Base-by-base conservation (phyloP, 1,140 invertebrate genomes). In the Pachypeltis micranthus region DNA sequence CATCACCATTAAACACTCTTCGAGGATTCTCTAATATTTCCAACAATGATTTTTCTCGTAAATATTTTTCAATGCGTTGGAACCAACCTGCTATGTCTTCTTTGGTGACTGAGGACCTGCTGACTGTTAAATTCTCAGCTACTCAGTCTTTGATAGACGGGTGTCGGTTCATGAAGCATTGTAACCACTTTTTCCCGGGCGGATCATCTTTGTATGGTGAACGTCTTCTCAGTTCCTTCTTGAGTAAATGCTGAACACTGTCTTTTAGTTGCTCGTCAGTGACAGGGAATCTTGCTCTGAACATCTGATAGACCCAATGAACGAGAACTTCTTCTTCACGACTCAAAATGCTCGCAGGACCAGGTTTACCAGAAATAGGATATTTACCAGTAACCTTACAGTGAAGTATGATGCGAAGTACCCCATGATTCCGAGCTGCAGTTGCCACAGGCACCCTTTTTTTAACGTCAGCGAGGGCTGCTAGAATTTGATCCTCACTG, bases 1-100 rank as follows among this genome's bases (percentile, higher is more conserved):
- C 67, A 67, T 69, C 68, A 10, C 27, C 44, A 63, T 69, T 69
- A 25, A 68, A 67, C n/a, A 66, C 55, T 60, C 66, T 47, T n/a
- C 2, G 34, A n/a, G 63, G 66, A 56, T 70, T 65, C 16, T 64
- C 12, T 29, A 70, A 61, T 10, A 70, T 67, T 27, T 65, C 26
- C 0, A 21, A 47, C 16, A 65, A 34, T 44, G 66, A 51, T 23
- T 66, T 63, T 63, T 69, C 65, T 39, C 29, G 61, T 23, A 74
- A 68, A 67, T 67, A 73, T 12, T 59, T 61, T 58, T 70, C 59
- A 56, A 70, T 59, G 58, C 71, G 51, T 14, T 24, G 4, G 68
- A 73, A 73, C 71, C 70, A 74, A 16, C 65, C 63, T 65, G 65
- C 63, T n/a, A 75, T 69, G 61, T 70, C 65, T 28, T 66, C 56